phyloP scores from a whole-genome alignment of 37 sponge, comb jelly and placozoan genomes.

The Tethya wilhelma region DNA sequence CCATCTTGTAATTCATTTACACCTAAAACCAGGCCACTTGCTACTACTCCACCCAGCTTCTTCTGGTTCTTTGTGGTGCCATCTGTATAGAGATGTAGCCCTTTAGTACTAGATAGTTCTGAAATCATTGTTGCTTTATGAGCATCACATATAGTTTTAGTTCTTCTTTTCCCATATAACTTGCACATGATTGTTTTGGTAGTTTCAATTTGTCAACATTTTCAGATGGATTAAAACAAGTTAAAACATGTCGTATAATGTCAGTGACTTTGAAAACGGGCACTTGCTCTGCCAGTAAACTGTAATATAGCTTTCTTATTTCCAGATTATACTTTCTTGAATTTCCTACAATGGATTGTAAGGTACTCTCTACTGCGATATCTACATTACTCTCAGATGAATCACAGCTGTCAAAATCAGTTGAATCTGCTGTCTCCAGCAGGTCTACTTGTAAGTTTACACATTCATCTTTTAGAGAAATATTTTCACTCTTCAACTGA shows the following conservation, averaged over 20 bases:
- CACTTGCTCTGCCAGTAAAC: constrained; percentile 22
- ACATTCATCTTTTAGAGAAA: not conserved
- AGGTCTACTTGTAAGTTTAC: constrained; percentile 1
- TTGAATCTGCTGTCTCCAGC: not conserved
- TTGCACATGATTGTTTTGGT: constrained; percentile 33
- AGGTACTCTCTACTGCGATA: not conserved
- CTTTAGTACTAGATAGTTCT: not conserved
- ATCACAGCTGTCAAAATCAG: not conserved
- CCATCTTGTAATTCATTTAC: constrained; percentile 50
- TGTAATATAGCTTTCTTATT: constrained; percentile 35
- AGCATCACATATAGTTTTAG: constrained; percentile 30
- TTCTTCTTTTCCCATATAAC: constrained; percentile 20
- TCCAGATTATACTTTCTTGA: constrained; percentile 11
- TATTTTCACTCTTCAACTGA: constrained; percentile 11
- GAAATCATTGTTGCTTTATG: constrained; percentile 38
- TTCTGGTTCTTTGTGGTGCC: too few relatives aligned
- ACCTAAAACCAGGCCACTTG: constrained; percentile 24
- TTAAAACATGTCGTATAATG: constrained; percentile 20
- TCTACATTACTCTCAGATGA: not conserved
- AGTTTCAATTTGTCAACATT: constrained; percentile 20
- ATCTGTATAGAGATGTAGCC: constrained; percentile 32
- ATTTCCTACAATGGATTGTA: constrained; percentile 30
- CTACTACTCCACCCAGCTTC: constrained; percentile 40
- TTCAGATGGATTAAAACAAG: constrained; percentile 16
- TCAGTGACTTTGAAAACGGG: constrained; percentile 25